phyloP scores from a whole-genome alignment of 2,113 vertebrate species.

The Amazona vittata region DNA sequence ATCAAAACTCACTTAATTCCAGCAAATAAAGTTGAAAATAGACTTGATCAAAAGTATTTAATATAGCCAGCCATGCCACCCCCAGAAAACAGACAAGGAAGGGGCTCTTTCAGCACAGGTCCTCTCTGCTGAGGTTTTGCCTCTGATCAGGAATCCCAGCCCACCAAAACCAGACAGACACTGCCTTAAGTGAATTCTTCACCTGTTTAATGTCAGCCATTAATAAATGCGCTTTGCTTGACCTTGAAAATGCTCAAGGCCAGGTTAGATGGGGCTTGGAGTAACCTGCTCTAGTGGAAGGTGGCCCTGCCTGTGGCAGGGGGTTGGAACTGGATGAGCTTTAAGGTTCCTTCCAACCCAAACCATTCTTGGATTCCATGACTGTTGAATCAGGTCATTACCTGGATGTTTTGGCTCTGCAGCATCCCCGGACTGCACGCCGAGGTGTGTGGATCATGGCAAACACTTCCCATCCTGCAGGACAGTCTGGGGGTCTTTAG shows the following conservation, averaged over 20 bases:
- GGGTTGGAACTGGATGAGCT: neutral
- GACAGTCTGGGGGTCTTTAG: fast-evolving
- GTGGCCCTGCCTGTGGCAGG: neutral
- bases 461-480: fast-evolving
- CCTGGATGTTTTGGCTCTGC: neutral
- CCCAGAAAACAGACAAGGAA: neutral
- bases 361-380: neutral
- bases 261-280: neutral
- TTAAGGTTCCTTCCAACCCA: neutral
- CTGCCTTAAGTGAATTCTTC: neutral
- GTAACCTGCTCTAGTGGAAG: neutral
- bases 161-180: neutral
- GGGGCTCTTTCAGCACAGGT: neutral
- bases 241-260: neutral
- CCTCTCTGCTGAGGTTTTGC: neutral
- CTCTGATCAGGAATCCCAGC: fast-evolving
- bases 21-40: conserved; percentile 28
- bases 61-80: neutral
- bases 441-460: neutral
- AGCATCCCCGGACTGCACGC: neutral
- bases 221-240: neutral
- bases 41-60: neutral
- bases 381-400: neutral
- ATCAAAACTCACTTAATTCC: conserved; percentile 63
- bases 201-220: fast-evolving